A percentile compares a stretch with the other conserved stretches of the same genome.
Evolutionary conservation across 2,888 invertebrate species (phyloP).

Genomic region (Amphipoea lucens): DNA sequence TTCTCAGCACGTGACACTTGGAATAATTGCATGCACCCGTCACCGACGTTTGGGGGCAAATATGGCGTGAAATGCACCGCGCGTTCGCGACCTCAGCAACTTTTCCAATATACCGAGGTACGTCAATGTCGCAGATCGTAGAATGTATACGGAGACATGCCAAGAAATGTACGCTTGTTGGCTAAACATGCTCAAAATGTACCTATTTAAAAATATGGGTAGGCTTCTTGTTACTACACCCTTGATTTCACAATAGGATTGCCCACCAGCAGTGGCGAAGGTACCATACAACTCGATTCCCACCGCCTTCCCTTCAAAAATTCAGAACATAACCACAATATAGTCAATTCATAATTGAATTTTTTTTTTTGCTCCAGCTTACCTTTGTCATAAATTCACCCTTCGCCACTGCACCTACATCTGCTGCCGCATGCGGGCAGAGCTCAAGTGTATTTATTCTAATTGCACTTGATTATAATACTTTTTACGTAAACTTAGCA

Average conservation of each 20-base stretch:
- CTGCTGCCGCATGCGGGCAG: not conserved
- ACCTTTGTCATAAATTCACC: no score
- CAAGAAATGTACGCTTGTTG: not conserved
- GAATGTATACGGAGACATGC: constrained; percentile 26
- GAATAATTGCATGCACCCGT: constrained; percentile 65
- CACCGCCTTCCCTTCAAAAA: no score
- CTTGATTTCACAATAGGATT: no score
- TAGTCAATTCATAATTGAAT: no score
- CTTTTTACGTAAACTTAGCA: not conserved
- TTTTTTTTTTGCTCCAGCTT: no score
- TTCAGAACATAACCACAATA: no score
- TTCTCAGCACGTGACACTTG: constrained; percentile 23
- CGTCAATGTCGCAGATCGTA: constrained; percentile 43
- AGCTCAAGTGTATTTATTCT: not conserved
- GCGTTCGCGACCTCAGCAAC: constrained; percentile 65
- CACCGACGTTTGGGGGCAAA: constrained; percentile 55
- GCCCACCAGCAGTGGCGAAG: no score
- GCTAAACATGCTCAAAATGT: constrained; percentile 13
- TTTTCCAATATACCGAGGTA: constrained; percentile 69
- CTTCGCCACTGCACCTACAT: no score
- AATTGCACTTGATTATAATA: not conserved
- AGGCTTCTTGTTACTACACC: not conserved
- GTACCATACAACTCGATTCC: no score
- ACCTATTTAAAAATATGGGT: not conserved
- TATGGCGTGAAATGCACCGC: constrained; percentile 69